Evolutionary conservation across 2,888 invertebrate species (phyloP).

Genomic region (Leuctra nigra): DNA sequence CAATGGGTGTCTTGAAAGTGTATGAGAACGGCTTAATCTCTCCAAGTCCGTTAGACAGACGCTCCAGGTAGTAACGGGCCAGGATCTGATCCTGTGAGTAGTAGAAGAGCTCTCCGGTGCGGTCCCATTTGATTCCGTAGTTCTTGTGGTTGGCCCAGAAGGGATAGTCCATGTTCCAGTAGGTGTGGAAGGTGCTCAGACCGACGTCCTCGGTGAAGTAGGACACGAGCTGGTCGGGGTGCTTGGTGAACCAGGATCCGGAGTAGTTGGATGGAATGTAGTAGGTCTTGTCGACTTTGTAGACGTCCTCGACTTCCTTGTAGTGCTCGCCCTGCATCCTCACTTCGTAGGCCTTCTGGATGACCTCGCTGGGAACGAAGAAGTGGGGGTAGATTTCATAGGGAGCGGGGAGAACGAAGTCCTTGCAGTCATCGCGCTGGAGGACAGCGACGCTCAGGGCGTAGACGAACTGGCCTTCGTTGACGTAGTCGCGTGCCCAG

Average conservation of each 20-base stretch:
- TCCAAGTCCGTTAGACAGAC: conserved; percentile 61
- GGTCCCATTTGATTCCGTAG: conserved; percentile 42
- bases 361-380: conserved; percentile 53
- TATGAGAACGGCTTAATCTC: conserved; percentile 50
- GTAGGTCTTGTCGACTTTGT: conserved; percentile 20
- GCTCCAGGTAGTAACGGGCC: conserved; percentile 66
- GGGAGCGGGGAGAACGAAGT: conserved; percentile 56
- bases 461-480: conserved; percentile 59
- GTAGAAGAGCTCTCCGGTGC: conserved; percentile 40
- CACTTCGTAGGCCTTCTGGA: conserved; percentile 42
- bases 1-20: conserved; percentile 9
- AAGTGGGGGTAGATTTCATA: conserved; percentile 60
- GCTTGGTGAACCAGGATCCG: conserved; percentile 17
- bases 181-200: conserved; percentile 58
- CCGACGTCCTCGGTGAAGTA: conserved; percentile 68
- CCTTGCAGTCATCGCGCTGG: conserved; percentile 51
- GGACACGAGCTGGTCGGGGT: conserved; percentile 37
- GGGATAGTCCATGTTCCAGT: conserved; percentile 54
- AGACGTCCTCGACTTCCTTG: conserved; percentile 4
- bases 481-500: conserved; percentile 56
- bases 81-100: conserved; percentile 59
- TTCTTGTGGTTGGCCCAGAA: conserved; percentile 53
- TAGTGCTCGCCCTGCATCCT: conserved; percentile 12
- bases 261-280: conserved; percentile 27
- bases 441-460: conserved; percentile 51